A percentile compares a stretch with the other conserved stretches of the same genome.
Evolutionary conservation across 2,113 vertebrate species (phyloP).

Genomic region (Crotophaga sulcirostris): DNA sequence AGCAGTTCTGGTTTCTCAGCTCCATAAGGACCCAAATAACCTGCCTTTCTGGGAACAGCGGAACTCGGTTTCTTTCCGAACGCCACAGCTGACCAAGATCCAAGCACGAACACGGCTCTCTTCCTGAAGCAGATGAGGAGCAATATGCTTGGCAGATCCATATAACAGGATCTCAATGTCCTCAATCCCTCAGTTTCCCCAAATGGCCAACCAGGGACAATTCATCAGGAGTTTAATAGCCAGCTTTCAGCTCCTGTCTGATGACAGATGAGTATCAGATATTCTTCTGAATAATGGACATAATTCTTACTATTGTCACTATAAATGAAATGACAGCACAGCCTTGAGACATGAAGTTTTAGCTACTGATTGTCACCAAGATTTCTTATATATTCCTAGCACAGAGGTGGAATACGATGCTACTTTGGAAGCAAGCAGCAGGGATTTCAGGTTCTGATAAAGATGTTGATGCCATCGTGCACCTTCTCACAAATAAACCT

Average conservation of each 20-base stretch:
- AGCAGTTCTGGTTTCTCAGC: neutral
- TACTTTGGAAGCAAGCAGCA: neutral
- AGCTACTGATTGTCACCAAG: neutral
- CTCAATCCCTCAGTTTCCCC: neutral
- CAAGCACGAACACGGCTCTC: neutral
- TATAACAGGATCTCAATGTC: neutral
- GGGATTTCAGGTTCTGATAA: neutral
- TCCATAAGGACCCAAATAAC: neutral
- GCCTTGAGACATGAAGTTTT: constrained; percentile 4
- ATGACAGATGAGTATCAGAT: neutral
- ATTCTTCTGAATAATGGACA: fast-evolving
- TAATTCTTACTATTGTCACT: neutral
- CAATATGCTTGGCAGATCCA: neutral
- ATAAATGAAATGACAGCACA: constrained; percentile 18
- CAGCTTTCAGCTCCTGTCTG: neutral
- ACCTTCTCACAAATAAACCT: neutral
- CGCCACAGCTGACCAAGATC: neutral
- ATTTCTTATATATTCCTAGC: neutral
- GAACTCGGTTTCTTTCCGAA: neutral
- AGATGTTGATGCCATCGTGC: neutral
- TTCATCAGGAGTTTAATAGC: neutral
- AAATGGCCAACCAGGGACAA: neutral
- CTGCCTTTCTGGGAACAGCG: neutral
- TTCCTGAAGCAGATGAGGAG: neutral
- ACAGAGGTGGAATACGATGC: neutral